Evolutionary conservation across 2,888 invertebrate species (phyloP).

Genomic region (Epinotia bilunana): DNA sequence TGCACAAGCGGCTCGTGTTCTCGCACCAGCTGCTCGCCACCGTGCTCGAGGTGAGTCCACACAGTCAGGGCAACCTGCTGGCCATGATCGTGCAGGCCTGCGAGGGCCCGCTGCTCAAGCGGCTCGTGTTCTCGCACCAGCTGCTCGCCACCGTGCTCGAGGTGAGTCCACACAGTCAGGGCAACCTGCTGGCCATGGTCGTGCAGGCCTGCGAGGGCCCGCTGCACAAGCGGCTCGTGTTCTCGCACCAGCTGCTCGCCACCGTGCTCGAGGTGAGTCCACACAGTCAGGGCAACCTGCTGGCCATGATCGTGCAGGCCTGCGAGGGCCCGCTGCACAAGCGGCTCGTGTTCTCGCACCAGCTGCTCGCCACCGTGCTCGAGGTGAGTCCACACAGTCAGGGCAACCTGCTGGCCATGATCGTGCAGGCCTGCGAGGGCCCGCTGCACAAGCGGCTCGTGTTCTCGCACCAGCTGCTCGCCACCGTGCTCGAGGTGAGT

Average conservation of each 20-base stretch:
- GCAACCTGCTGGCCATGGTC: constrained; percentile 97
- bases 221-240: constrained; percentile 94
- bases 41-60: constrained; percentile 85
- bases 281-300: constrained; percentile 95
- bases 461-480: constrained; percentile 96
- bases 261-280: constrained; percentile 87
- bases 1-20: constrained; percentile 95
- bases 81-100: constrained; percentile 96
- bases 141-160: constrained; percentile 93
- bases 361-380: constrained; percentile 93
- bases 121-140: constrained; percentile 96
- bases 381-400: constrained; percentile 87
- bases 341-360: constrained; percentile 95
- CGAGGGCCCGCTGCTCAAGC: constrained; percentile 94
- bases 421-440: constrained; percentile 96
- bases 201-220: constrained; percentile 96
- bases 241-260: constrained; percentile 96
- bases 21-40: constrained; percentile 96
- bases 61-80: constrained; percentile 96
- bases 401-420: constrained; percentile 97
- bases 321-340: constrained; percentile 96
- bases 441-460: constrained; percentile 94
- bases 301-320: constrained; percentile 96
- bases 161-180: constrained; percentile 88
- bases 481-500: constrained; percentile 88